Evolutionary conservation across 2,888 invertebrate genomes (phyloP).

Genomic region (Stenoptilia bipunctidactyla): DNA sequence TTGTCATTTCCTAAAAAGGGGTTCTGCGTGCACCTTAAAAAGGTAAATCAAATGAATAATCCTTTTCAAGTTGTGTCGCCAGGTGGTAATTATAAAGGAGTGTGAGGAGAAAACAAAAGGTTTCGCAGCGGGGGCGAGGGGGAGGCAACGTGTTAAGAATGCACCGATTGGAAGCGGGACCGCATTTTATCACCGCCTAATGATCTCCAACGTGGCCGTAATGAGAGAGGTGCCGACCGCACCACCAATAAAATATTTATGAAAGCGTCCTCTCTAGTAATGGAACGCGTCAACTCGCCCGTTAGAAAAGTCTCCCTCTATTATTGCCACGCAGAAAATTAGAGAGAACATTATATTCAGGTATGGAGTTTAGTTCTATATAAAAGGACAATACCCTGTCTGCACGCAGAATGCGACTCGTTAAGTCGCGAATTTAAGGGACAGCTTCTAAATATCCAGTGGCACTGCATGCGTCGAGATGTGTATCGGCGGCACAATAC

Average conservation of each 20-base stretch:
- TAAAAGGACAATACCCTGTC: slow-evolving; percentile 26
- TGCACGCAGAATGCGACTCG: slow-evolving; percentile 57
- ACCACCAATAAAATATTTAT: slow-evolving; percentile 64
- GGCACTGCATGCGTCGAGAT: slow-evolving; percentile 57
- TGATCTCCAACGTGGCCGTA: slow-evolving; percentile 48
- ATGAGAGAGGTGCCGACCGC: slow-evolving; percentile 47
- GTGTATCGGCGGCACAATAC: slow-evolving; percentile 66
- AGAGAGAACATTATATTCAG: slow-evolving; percentile 13
- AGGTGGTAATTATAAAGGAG: slow-evolving; percentile 31
- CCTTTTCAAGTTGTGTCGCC: slow-evolving; percentile 2
- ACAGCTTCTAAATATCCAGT: slow-evolving; percentile 65
- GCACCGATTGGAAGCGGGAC: slow-evolving; percentile 35
- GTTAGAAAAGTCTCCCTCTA: slow-evolving; percentile 34
- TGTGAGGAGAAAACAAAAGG: slow-evolving; percentile 36
- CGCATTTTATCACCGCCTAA: slow-evolving; percentile 63
- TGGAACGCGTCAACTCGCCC: slow-evolving; percentile 45
- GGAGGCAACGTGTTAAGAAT: slow-evolving; percentile 32
- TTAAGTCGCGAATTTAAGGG: slow-evolving; percentile 64
- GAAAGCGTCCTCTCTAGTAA: slow-evolving; percentile 51
- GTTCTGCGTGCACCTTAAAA: background rate
- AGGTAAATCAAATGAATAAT: slow-evolving; percentile 1
- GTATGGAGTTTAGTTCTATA: slow-evolving; percentile 19
- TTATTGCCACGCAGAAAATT: slow-evolving; percentile 29
- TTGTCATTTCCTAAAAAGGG: background rate
- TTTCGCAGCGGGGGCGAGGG: slow-evolving; percentile 13